Conservation (phyloP, 2,888 invertebrate genomes). For the Hipparchia sbordonii region DNA sequence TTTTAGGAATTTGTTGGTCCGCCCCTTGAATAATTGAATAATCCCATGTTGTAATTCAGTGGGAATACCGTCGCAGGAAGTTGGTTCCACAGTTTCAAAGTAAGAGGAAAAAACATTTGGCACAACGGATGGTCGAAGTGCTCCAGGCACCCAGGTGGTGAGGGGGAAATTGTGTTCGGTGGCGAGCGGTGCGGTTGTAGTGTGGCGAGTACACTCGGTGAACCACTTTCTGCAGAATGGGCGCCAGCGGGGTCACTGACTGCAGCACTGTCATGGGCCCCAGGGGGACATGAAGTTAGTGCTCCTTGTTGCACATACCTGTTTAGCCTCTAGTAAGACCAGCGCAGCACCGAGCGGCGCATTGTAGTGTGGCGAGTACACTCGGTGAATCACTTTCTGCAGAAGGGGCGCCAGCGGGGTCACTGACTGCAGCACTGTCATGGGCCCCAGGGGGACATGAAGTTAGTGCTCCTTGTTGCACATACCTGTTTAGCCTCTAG, state of each 20-base stretch:
- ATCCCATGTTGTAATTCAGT: constrained; percentile 45
- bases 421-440: constrained; percentile 88
- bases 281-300: constrained; percentile 79
- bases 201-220: constrained; percentile 88
- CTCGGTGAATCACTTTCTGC: constrained; percentile 89
- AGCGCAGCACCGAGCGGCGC: constrained; percentile 85
- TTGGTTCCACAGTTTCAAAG: too few species aligned
- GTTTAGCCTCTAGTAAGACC: constrained; percentile 86
- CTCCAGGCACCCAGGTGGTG: too few species aligned
- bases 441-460: constrained; percentile 83
- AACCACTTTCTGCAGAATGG: constrained; percentile 88
- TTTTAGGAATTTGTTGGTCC: too few species aligned
- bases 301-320: constrained; percentile 80
- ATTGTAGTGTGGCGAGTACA: constrained; percentile 85
- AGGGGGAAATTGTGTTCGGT: too few species aligned
- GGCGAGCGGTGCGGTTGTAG: constrained; percentile 75
- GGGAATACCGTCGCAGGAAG: too few species aligned
- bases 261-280: neutral
- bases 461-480: constrained; percentile 41
- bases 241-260: constrained; percentile 77
- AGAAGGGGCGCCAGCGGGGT: constrained; percentile 90
- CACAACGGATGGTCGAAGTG: too few species aligned
- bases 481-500: too few species aligned
- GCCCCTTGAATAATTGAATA: too few species aligned
- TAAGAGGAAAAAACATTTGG: too few species aligned